These are phyloP conservation scores for Drosophila ustulata DNA, from an alignment of 2,888 invertebrate species.

Conservation along the genomic window DNA sequence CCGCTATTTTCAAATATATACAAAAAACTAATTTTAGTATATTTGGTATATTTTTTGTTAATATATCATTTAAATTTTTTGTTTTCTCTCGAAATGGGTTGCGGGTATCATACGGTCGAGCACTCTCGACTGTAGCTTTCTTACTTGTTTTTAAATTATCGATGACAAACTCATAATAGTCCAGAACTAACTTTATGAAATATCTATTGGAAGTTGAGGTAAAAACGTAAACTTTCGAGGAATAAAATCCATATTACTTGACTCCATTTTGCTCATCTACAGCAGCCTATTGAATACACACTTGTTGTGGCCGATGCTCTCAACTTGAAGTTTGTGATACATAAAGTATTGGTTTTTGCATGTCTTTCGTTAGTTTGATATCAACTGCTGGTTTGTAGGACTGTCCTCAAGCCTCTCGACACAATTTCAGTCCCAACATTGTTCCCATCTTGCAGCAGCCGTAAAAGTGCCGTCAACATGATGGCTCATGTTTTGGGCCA, in stretches of 20 bases:
- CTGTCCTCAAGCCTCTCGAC: conserved; percentile 37
- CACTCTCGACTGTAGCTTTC: no score
- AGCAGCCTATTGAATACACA: neutral
- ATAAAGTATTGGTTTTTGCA: neutral
- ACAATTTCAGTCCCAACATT: conserved; percentile 40
- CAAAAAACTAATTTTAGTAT: no score
- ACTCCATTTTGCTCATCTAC: neutral
- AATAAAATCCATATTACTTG: neutral
- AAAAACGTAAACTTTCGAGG: neutral
- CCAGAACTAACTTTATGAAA: no score
- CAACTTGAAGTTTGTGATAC: neutral
- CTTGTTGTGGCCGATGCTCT: neutral
- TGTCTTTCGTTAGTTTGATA: neutral
- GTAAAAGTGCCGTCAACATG: conserved; percentile 64
- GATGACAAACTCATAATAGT: no score
- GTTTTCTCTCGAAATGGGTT: no score
- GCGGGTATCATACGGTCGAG: no score
- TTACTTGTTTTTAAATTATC: no score
- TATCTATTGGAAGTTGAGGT: no score
- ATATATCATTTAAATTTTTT: no score
- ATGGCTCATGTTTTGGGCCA: conserved; percentile 54
- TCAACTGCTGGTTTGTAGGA: conserved; percentile 12
- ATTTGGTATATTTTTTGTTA: no score
- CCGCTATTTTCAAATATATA: no score
- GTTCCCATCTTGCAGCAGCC: conserved; percentile 50